Percentiles rank a stretch among this genome's conserved stretches.
Conservation (phyloP, 2,888 invertebrate genomes). For the Acholoe squamosa region DNA sequence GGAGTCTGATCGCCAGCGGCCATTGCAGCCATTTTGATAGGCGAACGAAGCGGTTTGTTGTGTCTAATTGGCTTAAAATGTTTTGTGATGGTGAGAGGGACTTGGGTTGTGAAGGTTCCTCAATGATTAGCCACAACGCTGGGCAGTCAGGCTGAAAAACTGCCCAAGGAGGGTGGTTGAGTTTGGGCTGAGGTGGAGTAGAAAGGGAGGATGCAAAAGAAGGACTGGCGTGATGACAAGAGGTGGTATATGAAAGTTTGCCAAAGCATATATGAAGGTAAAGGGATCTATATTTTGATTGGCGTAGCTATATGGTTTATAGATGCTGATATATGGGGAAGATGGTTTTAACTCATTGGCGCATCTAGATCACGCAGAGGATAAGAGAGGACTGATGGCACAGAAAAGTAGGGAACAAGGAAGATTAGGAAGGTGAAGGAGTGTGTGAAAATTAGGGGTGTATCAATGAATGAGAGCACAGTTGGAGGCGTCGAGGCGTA, state of each 20-base stretch:
- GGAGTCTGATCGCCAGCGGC: background rate
- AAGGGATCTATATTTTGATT: background rate
- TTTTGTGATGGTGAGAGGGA: conserved; percentile 29
- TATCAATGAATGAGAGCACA: conserved; percentile 9
- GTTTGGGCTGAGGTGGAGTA: conserved; percentile 6
- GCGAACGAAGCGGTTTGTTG: conserved; percentile 29
- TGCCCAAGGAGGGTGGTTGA: background rate
- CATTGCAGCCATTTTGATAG: background rate
- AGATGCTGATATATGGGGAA: too few relatives aligned
- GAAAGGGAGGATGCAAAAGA: background rate
- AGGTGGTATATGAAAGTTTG: too few relatives aligned
- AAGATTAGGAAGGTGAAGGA: background rate
- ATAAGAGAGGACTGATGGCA: background rate
- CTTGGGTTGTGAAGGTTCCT: background rate
- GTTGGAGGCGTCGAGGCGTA: conserved; percentile 8
- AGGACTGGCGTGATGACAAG: background rate
- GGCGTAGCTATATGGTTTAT: too few relatives aligned
- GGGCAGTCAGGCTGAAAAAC: background rate
- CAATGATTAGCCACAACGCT: background rate
- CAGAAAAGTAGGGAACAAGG: background rate
- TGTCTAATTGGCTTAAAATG: conserved; percentile 19
- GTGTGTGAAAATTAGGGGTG: conserved; percentile 11
- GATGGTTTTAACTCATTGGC: too few relatives aligned
- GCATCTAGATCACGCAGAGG: background rate
- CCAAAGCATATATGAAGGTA: too few relatives aligned